phyloP scores from a whole-genome alignment of 2,888 invertebrate genomes.

The Drosophila algonquin region DNA sequence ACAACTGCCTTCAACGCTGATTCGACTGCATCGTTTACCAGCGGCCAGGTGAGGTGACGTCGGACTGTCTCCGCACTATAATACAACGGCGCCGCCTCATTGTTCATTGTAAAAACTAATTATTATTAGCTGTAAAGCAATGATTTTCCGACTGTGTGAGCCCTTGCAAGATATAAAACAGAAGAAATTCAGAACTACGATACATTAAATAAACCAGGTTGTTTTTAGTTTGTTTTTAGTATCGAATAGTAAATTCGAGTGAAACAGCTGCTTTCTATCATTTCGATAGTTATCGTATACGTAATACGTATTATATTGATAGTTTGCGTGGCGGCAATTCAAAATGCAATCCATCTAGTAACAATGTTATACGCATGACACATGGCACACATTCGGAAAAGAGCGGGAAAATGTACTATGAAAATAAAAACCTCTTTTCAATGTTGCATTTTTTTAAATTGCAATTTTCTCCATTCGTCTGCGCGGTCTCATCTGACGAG shows the following conservation, averaged over 20 bases:
- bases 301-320: too few species aligned
- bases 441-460: conserved; percentile 46
- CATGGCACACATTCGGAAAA: conserved; percentile 1
- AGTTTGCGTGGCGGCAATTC: background rate
- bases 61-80: conserved; percentile 82
- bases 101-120: conserved; percentile 7
- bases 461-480: conserved; percentile 51
- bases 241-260: too few species aligned
- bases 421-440: conserved; percentile 33
- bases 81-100: conserved; percentile 50
- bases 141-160: too few species aligned
- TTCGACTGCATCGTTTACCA: conserved; percentile 83
- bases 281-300: too few species aligned
- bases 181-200: too few species aligned
- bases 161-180: too few species aligned
- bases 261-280: too few species aligned
- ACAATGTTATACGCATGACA: too few species aligned
- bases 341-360: background rate
- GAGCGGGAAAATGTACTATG: background rate
- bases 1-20: conserved; percentile 81
- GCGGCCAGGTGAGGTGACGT: conserved; percentile 82
- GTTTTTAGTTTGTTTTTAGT: too few species aligned
- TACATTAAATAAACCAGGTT: too few species aligned
- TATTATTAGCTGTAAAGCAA: too few species aligned
- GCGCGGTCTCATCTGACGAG: conserved; percentile 24